Conservation (phyloP, 2,888 invertebrate genomes). For the Xanthorhoe designata region DNA sequence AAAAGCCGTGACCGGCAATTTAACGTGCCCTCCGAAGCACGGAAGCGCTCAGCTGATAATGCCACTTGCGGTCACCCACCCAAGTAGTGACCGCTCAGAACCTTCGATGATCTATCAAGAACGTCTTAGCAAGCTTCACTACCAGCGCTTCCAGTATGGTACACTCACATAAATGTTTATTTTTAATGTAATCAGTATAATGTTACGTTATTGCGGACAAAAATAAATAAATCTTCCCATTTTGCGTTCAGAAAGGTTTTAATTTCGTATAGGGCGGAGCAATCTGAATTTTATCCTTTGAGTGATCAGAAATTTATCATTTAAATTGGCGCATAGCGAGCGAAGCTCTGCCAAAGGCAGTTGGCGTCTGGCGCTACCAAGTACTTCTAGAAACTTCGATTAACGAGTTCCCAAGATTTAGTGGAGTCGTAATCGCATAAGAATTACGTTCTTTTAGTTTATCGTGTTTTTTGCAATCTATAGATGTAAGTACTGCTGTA, state of each 20-base stretch:
- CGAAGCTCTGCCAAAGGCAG: constrained; percentile 76
- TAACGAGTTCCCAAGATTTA: constrained; percentile 82
- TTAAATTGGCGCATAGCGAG: constrained; percentile 75
- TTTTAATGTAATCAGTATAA: no score
- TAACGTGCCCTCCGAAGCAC: no score
- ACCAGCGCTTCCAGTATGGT: no score
- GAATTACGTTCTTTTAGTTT: constrained; percentile 71
- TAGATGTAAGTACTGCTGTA: constrained; percentile 22
- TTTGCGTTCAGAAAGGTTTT: constrained; percentile 51
- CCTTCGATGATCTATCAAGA: no score
- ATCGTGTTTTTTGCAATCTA: constrained; percentile 59
- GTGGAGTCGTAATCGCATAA: constrained; percentile 74
- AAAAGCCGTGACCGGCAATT: no score
- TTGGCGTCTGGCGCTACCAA: constrained; percentile 74
- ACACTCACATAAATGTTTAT: no score
- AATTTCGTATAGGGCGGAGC: constrained; percentile 64
- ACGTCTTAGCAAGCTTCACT: no score
- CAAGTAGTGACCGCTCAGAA: no score
- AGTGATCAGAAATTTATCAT: constrained; percentile 80
- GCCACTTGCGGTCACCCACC: no score
- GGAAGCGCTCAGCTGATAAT: no score
- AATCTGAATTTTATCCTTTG: constrained; percentile 77
- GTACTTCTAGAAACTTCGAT: constrained; percentile 80
- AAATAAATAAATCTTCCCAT: constrained; percentile 6
- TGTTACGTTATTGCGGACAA: background rate